Evolutionary conservation across 2,113 vertebrate genomes (phyloP).

Genomic region (Gymnarchus niloticus): DNA sequence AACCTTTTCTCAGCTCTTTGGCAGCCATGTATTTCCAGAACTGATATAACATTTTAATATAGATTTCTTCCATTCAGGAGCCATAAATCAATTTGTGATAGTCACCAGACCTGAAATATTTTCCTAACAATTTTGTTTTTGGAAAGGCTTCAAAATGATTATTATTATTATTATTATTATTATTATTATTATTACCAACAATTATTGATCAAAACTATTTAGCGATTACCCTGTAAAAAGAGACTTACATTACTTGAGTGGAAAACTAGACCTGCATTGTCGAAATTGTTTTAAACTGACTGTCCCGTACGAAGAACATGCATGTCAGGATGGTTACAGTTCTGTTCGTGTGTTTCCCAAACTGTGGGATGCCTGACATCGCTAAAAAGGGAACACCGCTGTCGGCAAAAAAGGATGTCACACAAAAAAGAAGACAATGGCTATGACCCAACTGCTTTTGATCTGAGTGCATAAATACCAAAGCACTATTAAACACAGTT

Average conservation of each 20-base stretch:
- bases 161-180: too few relatives aligned
- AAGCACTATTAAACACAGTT: too few relatives aligned
- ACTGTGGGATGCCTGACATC: not conserved
- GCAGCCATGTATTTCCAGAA: not conserved
- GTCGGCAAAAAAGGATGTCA: not conserved
- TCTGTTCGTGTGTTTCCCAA: not conserved
- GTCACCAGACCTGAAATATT: not conserved
- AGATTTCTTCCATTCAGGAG: not conserved
- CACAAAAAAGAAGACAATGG: not conserved
- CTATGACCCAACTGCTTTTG: not conserved
- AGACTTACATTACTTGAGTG: not conserved
- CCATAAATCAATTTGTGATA: not conserved
- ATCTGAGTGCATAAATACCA: not conserved
- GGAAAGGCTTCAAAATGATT: not conserved
- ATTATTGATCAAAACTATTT: not conserved
- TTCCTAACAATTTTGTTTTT: not conserved
- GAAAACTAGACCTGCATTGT: not conserved
- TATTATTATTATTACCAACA: not conserved
- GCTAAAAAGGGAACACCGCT: not conserved
- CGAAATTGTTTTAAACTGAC: not conserved
- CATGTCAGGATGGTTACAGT: not conserved
- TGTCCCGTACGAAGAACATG: not conserved
- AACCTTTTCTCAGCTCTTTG: not conserved
- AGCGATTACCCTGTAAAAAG: not conserved
- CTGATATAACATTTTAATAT: not conserved